Base-by-base conservation (phyloP, 2,888 invertebrate species). In the Seladonia tumulorum region DNA sequence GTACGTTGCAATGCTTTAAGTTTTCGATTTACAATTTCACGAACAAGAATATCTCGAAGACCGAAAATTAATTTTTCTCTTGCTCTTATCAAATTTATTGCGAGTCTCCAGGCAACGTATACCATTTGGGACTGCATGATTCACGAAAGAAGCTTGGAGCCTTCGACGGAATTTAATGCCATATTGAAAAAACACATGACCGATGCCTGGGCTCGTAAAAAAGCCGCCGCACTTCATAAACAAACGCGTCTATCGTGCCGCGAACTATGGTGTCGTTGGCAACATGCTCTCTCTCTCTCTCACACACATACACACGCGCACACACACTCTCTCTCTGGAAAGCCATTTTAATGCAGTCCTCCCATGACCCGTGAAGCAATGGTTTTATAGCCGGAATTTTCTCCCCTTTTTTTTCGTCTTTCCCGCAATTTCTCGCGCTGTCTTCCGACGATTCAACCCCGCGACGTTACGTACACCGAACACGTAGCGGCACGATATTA, bases 401-500 rank as follows among this genome's bases (percentile, higher is more conserved):
- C 79, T 83, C 82, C 79, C 82, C 63, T 81, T 81, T 85, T 85
- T 84, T 77, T 88, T 74, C 74, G 74, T 81, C 76, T 79, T 76
- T 83, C 76, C 71, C 68, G 76, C 78, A 82, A 80, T 82, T 82
- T 75, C 83, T 81, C 77, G 74, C 85, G 71, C 76, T 77, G 85
- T 82, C 84, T 86, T 87, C 79, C 81, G 18, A 39, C 66, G 66
- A 68, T 74, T 77, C 75, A 77, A 42, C 45, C 79, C 76, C 77
- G 86, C 49, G 75, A 73, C 82, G 86, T 91, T 88, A 80, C 84
- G 90, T 87, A 93, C 91, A 84, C 94, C 81, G 91, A 91, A 93
- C 95, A 95, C 95, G 95, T 94, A 92, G 86, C 88, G 84, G 91
- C 90, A 89, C 93, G 93, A 94, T 94, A 95, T 95, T 95, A 95